phyloP scores from a whole-genome alignment of 1,140 invertebrate species.

The Cyclina sinensis region DNA sequence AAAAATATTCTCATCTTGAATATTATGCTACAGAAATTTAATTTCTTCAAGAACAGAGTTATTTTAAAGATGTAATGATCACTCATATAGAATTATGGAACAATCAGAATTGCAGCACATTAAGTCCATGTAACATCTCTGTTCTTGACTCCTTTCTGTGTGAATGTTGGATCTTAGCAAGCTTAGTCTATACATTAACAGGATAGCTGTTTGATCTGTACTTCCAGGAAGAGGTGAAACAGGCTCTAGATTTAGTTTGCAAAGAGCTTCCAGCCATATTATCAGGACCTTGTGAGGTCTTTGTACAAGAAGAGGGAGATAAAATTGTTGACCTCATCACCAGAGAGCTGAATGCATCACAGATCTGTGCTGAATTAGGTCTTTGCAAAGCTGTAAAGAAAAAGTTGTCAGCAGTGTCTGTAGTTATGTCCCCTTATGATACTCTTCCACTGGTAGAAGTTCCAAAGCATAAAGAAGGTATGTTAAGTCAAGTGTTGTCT shows the following conservation, averaged over 20 bases:
- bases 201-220: not conserved
- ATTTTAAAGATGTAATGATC: too few relatives aligned
- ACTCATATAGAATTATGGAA: too few relatives aligned
- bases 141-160: too few relatives aligned
- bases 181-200: too few relatives aligned
- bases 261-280: slow-evolving; percentile 90
- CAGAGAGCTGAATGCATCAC: slow-evolving; percentile 90
- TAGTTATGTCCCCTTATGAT: slow-evolving; percentile 46
- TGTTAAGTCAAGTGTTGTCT: not conserved
- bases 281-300: slow-evolving; percentile 90
- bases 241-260: slow-evolving; percentile 91
- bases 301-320: slow-evolving; percentile 93
- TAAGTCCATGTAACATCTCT: too few relatives aligned
- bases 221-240: slow-evolving; percentile 91
- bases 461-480: not conserved
- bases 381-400: slow-evolving; percentile 87
- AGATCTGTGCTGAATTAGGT: slow-evolving; percentile 90
- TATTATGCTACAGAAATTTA: too few relatives aligned
- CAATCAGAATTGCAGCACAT: too few relatives aligned
- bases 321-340: slow-evolving; percentile 91
- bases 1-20: too few relatives aligned
- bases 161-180: too few relatives aligned
- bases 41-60: too few relatives aligned
- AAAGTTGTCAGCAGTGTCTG: not conserved
- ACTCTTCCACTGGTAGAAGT: slow-evolving; percentile 30